A percentile compares a stretch with the other conserved stretches of the same genome.
These are phyloP conservation scores for Beris morrisii DNA, from an alignment of 2,888 invertebrate genomes.

Conservation along the genomic window DNA sequence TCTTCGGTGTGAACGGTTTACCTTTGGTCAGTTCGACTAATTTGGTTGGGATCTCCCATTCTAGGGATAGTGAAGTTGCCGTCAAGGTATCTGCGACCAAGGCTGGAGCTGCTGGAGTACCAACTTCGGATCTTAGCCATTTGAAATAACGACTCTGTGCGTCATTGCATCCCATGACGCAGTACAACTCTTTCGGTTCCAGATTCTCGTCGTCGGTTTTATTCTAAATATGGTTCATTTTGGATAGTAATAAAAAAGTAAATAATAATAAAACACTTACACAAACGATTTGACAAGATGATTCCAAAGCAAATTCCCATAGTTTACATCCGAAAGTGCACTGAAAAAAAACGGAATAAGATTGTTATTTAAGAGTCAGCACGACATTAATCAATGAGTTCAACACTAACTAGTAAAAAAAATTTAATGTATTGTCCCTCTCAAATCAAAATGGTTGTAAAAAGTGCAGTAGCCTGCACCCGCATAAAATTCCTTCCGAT, in stretches of 20 bases:
- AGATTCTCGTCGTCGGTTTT: constrained; percentile 68
- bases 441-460: constrained; percentile 12
- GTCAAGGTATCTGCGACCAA: constrained; percentile 76
- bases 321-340: constrained; percentile 78
- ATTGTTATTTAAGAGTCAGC: constrained; percentile 29
- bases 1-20: constrained; percentile 59
- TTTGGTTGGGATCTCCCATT: constrained; percentile 68
- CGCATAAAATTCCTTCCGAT: constrained; percentile 31
- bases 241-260: constrained; percentile 5
- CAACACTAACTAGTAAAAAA: constrained; percentile 4
- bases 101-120: constrained; percentile 72
- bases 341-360: constrained; percentile 60
- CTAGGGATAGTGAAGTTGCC: constrained; percentile 75
- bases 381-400: constrained; percentile 29
- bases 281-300: constrained; percentile 77
- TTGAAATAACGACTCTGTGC: constrained; percentile 76
- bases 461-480: constrained; percentile 20
- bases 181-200: constrained; percentile 71
- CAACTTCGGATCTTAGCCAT: constrained; percentile 69
- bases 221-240: constrained; percentile 59
- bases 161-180: constrained; percentile 81
- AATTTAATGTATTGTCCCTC: neutral
- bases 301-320: constrained; percentile 75
- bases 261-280: constrained; percentile 63
- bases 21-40: constrained; percentile 57